Evolutionary conservation across 2,113 vertebrate species (phyloP).

Genomic region (Ameiurus melas): DNA sequence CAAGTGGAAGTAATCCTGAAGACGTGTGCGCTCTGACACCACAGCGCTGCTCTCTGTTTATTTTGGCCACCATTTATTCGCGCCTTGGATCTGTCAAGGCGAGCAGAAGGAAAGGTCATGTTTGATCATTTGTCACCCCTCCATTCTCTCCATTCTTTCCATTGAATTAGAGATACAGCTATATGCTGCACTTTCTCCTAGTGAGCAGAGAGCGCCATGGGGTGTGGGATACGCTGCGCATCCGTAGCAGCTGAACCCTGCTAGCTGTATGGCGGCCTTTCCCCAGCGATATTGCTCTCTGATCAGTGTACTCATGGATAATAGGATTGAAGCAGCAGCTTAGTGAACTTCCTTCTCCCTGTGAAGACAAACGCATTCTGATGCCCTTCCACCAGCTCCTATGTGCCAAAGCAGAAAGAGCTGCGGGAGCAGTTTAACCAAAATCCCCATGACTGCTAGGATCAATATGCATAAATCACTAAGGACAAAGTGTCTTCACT

Average conservation of each 20-base stretch:
- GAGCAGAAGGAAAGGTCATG: conserved; percentile 14
- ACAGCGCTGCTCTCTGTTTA: conserved; percentile 21
- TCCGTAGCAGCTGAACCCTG: neutral
- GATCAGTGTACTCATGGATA: conserved; percentile 2
- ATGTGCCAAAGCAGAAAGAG: conserved; percentile 8
- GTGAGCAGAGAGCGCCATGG: neutral
- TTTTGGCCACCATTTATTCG: conserved; percentile 25
- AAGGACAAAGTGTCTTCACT: neutral
- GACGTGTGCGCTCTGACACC: neutral
- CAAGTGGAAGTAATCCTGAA: neutral
- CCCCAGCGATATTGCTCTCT: conserved; percentile 14
- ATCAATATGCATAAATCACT: conserved; percentile 22
- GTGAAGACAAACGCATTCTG: neutral
- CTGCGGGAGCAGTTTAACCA: conserved; percentile 9
- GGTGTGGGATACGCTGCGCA: conserved; percentile 12
- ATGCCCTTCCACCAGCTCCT: neutral
- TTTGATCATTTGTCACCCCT: conserved; percentile 16
- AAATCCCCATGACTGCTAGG: conserved; percentile 1
- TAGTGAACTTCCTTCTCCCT: neutral
- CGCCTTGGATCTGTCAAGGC: conserved; percentile 26
- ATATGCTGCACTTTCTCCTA: conserved; percentile 23
- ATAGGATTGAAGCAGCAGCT: conserved; percentile 11
- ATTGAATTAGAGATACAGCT: neutral
- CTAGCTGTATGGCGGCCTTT: neutral
- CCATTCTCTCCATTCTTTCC: neutral